Percentiles rank a stretch among this genome's conserved stretches.
These are phyloP conservation scores for Andrena hattorfiana DNA, from an alignment of 2,888 invertebrate genomes.

Conservation along the genomic window DNA sequence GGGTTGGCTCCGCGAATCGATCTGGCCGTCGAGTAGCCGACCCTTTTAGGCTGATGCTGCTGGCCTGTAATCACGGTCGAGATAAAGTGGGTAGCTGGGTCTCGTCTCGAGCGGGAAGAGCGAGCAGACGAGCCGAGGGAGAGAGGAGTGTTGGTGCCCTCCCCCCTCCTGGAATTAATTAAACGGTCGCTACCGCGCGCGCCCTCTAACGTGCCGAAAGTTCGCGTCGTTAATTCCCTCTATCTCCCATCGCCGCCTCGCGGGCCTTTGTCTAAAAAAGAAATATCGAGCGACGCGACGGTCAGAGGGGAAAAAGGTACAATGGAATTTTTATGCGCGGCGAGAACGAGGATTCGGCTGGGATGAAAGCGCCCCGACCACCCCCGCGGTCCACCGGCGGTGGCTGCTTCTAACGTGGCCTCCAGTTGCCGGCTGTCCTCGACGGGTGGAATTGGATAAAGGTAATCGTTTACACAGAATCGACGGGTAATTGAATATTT, in stretches of 20 bases:
- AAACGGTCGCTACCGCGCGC: slow-evolving; percentile 61
- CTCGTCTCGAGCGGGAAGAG: slow-evolving; percentile 56
- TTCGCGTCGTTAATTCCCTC: slow-evolving; percentile 65
- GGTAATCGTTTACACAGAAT: background rate
- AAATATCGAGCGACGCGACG: slow-evolving; percentile 36
- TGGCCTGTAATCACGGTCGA: slow-evolving; percentile 68
- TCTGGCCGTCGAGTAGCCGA: slow-evolving; percentile 64
- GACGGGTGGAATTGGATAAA: background rate
- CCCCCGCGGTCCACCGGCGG: background rate
- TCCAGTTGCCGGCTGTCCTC: too few relatives aligned
- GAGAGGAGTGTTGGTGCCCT: background rate
- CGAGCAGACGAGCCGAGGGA: slow-evolving; percentile 8
- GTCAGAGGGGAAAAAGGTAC: background rate
- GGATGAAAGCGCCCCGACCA: background rate
- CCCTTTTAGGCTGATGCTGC: slow-evolving; percentile 69
- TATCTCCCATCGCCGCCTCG: slow-evolving; percentile 14
- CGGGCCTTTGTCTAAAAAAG: slow-evolving; percentile 35
- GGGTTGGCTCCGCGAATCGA: slow-evolving; percentile 62
- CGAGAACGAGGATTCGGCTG: background rate
- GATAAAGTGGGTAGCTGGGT: slow-evolving; percentile 66
- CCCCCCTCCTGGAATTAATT: slow-evolving; percentile 64
- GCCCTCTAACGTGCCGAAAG: slow-evolving; percentile 55
- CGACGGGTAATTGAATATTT: too few relatives aligned
- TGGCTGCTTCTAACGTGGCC: background rate
- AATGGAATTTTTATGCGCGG: slow-evolving; percentile 28